phyloP scores from a whole-genome alignment of 2,113 vertebrate genomes.

The Solea solea region DNA sequence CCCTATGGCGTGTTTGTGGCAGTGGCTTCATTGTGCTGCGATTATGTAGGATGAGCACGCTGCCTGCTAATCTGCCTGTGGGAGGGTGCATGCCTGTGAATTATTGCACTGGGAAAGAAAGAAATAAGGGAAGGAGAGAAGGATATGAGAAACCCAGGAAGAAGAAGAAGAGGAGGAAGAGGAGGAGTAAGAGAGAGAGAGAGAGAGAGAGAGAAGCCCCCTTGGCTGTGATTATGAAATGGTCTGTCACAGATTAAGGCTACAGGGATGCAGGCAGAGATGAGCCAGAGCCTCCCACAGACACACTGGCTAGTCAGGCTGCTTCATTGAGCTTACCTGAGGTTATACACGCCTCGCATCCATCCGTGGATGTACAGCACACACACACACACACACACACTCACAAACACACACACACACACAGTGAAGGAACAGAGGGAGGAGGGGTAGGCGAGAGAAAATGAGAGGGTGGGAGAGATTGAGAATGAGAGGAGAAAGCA shows the following conservation, averaged over 20 bases:
- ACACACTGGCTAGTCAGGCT: slow-evolving; percentile 79
- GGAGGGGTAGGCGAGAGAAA: slow-evolving; percentile 62
- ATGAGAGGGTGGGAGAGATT: slow-evolving; percentile 69
- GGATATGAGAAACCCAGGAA: slow-evolving; percentile 54
- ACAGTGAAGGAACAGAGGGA: slow-evolving; percentile 45
- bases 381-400: slow-evolving; percentile 26
- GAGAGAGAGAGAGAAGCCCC: slow-evolving; percentile 71
- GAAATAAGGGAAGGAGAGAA: slow-evolving; percentile 26
- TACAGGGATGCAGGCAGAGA: slow-evolving; percentile 82
- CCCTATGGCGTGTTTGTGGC: slow-evolving; percentile 71
- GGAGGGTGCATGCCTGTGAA: slow-evolving; percentile 83
- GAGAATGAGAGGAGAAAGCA: slow-evolving; percentile 75
- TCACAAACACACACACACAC: slow-evolving; percentile 25
- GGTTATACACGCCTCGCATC: slow-evolving; percentile 80
- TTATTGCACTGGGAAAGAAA: slow-evolving; percentile 76
- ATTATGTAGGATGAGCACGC: slow-evolving; percentile 84
- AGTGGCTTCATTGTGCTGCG: slow-evolving; percentile 77
- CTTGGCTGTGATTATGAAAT: slow-evolving; percentile 87
- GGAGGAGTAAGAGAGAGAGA: slow-evolving; percentile 35
- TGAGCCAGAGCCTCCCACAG: slow-evolving; percentile 84
- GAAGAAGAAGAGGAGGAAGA: slow-evolving; percentile 42
- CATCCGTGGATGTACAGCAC: slow-evolving; percentile 68
- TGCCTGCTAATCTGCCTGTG: slow-evolving; percentile 83
- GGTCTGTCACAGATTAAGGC: slow-evolving; percentile 88
- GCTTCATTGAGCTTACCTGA: slow-evolving; percentile 84